A percentile compares a stretch with the other conserved stretches of the same genome.
These are phyloP conservation scores for Oncorhynchus gorbuscha DNA, from an alignment of 2,113 vertebrate species.

Conservation along the genomic window DNA sequence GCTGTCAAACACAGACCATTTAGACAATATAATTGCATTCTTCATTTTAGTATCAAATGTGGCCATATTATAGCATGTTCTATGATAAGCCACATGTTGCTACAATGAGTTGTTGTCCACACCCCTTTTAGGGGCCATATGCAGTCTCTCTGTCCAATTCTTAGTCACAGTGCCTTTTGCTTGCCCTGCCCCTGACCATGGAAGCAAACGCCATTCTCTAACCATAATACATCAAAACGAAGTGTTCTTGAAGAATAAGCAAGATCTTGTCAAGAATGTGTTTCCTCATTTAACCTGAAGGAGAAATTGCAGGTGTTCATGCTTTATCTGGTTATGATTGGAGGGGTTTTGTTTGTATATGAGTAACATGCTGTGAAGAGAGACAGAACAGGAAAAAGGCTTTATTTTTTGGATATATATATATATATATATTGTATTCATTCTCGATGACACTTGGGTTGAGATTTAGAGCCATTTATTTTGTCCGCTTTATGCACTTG, in stretches of 20 bases:
- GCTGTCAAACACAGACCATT: too few species aligned
- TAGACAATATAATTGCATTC: too few species aligned
- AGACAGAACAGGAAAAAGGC: conserved; percentile 11
- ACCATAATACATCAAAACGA: too few species aligned
- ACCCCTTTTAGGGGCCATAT: neutral
- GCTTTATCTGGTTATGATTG: neutral
- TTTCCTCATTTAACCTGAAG: too few species aligned
- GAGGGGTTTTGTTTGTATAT: conserved; percentile 7
- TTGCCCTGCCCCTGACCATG: neutral
- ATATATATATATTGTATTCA: too few species aligned
- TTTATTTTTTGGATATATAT: conserved; percentile 10
- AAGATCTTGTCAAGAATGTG: too few species aligned
- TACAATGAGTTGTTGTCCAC: too few species aligned
- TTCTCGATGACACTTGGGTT: too few species aligned
- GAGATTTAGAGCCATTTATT: neutral
- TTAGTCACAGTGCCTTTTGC: conserved; percentile 29
- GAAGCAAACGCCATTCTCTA: neutral
- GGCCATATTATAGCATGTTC: too few species aligned
- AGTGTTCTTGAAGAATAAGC: too few species aligned
- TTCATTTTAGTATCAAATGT: too few species aligned
- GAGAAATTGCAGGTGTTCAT: neutral
- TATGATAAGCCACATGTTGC: too few species aligned
- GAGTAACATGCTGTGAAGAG: conserved; percentile 8
- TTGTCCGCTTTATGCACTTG: neutral
- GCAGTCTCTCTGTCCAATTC: neutral